These are phyloP conservation scores for Sciaenops ocellatus DNA, from an alignment of 2,797 vertebrate genomes.

Conservation along the genomic window DNA sequence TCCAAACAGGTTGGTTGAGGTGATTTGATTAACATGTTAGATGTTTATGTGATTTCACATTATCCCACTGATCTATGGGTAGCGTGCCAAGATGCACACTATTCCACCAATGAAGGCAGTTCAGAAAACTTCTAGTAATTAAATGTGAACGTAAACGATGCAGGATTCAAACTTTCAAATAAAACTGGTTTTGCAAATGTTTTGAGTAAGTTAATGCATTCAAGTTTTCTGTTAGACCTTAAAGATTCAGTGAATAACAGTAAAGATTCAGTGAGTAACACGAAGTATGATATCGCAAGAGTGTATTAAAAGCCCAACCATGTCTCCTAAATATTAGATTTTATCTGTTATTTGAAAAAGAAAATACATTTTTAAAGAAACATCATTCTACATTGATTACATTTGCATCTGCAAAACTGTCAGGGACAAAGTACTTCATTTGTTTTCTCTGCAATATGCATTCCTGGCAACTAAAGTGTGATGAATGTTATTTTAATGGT, in stretches of 20 bases:
- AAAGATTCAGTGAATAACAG: not conserved
- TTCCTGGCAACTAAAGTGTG: not conserved
- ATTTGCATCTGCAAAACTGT: not conserved
- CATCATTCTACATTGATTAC: not conserved
- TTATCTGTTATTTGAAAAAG: not conserved
- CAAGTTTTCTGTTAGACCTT: not conserved
- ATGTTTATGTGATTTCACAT: not conserved
- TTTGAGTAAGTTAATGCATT: slow-evolving; percentile 1
- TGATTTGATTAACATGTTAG: not conserved
- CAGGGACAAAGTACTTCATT: not conserved
- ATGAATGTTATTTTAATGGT: not conserved
- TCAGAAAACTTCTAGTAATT: not conserved
- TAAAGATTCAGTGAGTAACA: not conserved
- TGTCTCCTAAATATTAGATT: not conserved
- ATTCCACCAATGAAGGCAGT: slow-evolving; percentile 5
- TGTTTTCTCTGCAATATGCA: not conserved
- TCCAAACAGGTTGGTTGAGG: no score
- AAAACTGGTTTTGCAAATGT: not conserved
- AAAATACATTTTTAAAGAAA: not conserved
- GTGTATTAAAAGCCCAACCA: not conserved
- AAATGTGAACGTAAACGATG: not conserved
- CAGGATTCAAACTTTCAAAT: not conserved
- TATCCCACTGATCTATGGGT: slow-evolving; percentile 5
- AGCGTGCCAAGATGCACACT: not conserved
- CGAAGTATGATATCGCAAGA: no score